Percentiles rank a stretch among this genome's conserved stretches.
These are phyloP conservation scores for Drosophila malerkotliana DNA, from an alignment of 1,140 invertebrate species.

Conservation along the genomic window DNA sequence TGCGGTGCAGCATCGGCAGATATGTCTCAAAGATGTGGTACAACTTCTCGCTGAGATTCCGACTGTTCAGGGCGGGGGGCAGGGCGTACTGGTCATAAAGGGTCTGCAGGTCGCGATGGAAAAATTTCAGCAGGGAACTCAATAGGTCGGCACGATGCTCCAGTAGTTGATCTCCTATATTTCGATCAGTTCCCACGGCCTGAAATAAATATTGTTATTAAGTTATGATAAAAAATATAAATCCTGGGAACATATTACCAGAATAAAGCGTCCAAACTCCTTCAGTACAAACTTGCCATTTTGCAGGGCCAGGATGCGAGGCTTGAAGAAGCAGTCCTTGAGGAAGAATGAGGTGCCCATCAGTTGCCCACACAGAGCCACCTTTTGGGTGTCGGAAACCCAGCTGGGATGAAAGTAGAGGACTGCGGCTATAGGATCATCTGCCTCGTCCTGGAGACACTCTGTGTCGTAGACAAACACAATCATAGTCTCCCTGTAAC, in stretches of 20 bases:
- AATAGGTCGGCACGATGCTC: constrained; percentile 90
- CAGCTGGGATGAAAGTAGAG: constrained; percentile 95
- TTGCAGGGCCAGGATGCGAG: constrained; percentile 89
- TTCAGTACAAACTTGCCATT: constrained; percentile 93
- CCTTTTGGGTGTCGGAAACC: constrained; percentile 92
- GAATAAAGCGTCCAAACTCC: constrained; percentile 90
- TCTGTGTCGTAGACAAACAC: constrained; percentile 94
- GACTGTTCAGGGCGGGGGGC: constrained; percentile 69
- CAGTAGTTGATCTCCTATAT: constrained; percentile 91
- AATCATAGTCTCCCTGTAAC: constrained; percentile 92
- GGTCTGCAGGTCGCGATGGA: constrained; percentile 90
- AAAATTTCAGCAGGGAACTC: constrained; percentile 90
- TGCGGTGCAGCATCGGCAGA: constrained; percentile 91
- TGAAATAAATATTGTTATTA: constrained; percentile 70
- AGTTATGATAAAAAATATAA: not conserved
- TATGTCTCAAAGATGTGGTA: constrained; percentile 94
- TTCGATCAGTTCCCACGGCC: constrained; percentile 93
- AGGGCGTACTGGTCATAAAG: constrained; percentile 86
- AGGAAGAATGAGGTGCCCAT: constrained; percentile 92
- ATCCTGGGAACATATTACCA: constrained; percentile 85
- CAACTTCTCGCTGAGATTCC: constrained; percentile 89
- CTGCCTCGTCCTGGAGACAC: constrained; percentile 90
- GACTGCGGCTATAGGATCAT: constrained; percentile 93
- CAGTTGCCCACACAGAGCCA: constrained; percentile 91
- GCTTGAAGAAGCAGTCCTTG: constrained; percentile 89